Conservation (phyloP, 1,140 invertebrate genomes). For the Patella vulgata region DNA sequence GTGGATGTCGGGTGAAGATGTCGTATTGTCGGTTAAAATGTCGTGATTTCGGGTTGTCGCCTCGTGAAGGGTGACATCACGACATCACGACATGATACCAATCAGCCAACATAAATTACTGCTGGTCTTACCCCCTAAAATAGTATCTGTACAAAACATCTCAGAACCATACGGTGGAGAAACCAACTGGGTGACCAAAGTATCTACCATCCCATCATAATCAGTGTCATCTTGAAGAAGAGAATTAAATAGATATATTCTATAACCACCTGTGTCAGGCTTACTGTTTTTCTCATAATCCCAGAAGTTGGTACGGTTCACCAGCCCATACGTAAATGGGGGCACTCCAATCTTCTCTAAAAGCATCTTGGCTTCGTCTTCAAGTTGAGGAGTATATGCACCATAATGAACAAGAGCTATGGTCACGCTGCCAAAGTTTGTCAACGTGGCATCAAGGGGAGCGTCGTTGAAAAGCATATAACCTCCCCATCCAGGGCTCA, state of each 20-base stretch:
- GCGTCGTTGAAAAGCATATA: slow-evolving; percentile 18
- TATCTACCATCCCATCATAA: background rate
- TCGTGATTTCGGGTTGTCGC: too few species aligned
- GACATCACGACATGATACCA: too few species aligned
- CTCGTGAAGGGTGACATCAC: too few species aligned
- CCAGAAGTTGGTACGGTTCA: slow-evolving; percentile 19
- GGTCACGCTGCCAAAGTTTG: background rate
- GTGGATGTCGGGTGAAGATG: too few species aligned
- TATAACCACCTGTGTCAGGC: slow-evolving; percentile 5
- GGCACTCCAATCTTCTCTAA: slow-evolving; percentile 4
- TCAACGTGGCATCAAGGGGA: background rate
- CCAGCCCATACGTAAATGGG: background rate
- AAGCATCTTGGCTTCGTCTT: slow-evolving; percentile 4
- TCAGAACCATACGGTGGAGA: background rate
- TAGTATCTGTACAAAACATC: slow-evolving; percentile 12
- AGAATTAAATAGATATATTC: slow-evolving; percentile 1
- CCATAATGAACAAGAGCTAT: slow-evolving; percentile 21
- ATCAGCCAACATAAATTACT: too few species aligned
- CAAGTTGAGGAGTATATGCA: slow-evolving; percentile 4
- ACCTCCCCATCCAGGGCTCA: slow-evolving; percentile 22
- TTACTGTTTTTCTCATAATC: slow-evolving; percentile 17
- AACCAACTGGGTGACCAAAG: slow-evolving; percentile 1
- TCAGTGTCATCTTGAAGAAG: slow-evolving; percentile 11
- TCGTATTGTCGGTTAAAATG: too few species aligned
- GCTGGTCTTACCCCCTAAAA: slow-evolving; percentile 31